Percentiles rank a stretch among this genome's conserved stretches.
Evolutionary conservation across 2,113 vertebrate genomes (phyloP).

Genomic region (Nipponia nippon): DNA sequence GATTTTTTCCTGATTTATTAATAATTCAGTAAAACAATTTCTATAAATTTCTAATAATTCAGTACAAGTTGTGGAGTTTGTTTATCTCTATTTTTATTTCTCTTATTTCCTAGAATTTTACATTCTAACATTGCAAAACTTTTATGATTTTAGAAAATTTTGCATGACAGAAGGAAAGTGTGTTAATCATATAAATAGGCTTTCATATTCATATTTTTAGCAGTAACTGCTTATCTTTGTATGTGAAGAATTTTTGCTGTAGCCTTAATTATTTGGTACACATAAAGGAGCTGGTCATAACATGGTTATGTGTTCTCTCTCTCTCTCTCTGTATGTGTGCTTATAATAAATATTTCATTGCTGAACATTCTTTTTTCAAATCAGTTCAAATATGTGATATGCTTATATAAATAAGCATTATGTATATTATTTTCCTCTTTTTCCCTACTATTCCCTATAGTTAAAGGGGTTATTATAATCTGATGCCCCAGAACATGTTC

Average conservation of each 20-base stretch:
- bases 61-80: not conserved
- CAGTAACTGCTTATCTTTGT: not conserved
- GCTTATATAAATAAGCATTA: not conserved
- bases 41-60: not conserved
- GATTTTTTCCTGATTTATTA: not conserved
- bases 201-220: not conserved
- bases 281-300: not conserved
- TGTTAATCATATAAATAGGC: not conserved
- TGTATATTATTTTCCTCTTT: not conserved
- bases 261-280: not conserved
- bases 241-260: not conserved
- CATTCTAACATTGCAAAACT: not conserved
- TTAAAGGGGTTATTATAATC: not conserved
- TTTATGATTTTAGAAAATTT: not conserved
- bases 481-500: not conserved
- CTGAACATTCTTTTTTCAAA: not conserved
- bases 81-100: not conserved
- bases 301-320: not conserved
- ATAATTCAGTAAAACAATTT: not conserved
- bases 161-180: not conserved
- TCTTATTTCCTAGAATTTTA: not conserved
- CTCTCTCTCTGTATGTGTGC: not conserved
- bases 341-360: not conserved
- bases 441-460: not conserved
- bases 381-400: not conserved